Base-by-base conservation (phyloP, 2,797 vertebrate species). In the Silurus lanzhouensis region DNA sequence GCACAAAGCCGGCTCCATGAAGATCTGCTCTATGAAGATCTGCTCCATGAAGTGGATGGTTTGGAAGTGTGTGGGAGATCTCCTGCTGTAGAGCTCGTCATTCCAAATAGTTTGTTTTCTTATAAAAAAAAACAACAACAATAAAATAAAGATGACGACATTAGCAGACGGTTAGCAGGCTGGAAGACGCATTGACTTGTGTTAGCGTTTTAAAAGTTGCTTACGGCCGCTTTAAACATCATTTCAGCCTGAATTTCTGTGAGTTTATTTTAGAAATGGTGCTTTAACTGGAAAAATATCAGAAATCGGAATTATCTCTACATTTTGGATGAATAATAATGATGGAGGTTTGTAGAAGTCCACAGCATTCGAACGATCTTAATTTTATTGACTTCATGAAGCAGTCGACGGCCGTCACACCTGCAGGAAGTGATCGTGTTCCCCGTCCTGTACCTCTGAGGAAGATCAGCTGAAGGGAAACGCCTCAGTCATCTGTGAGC, bases 381-480 rank as follows among this genome's bases (percentile, higher is more conserved):
- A 14, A 20, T 72, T 72, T 72, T 19, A 9, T 19, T 9, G 48
- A n/a, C 13, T 25, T 22, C 46, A 3, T n/a, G n/a, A 68, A 82
- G 81, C 58, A 79, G 12, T 77, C 72, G 48, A 84, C 70, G 79
- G 27, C 10, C 4, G 7, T 63, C 22, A 44, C 83, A 13, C 79
- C 57, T 87, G 48, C 72, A 75, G 60, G 64, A 83, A 66, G 20
- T 88, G 83, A 74, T 38, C 64, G 4, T 27, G 55, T 66, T 74
- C 79, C 25, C 82, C 77, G 58, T 81, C 55, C 15, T 27, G 44
- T n/a, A 70, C 52, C 75, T 67, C 64, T 57, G 63, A 72, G 66
- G 64, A 78, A 60, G n/a, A 78, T 25, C 64, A 60, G 57, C 78
- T 27, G 44, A 64, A 88, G 86, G 89, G 89, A 85, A 83, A 85